These are phyloP conservation scores for Ischnus inquisitorius DNA, from an alignment of 2,888 invertebrate species.

Conservation along the genomic window DNA sequence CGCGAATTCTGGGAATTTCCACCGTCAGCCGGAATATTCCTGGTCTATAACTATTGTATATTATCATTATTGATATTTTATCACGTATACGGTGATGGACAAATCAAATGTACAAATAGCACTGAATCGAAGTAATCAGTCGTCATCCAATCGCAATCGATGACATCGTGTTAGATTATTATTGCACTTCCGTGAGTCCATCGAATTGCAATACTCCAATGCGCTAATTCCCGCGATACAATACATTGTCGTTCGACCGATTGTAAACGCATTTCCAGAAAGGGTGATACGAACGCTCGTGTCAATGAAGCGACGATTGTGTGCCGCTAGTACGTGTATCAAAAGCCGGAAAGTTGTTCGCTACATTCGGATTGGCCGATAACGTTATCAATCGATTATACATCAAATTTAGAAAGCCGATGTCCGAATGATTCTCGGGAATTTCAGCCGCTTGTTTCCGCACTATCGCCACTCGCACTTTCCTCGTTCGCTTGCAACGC, in stretches of 20 bases:
- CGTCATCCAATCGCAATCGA: too few species aligned
- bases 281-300: not conserved
- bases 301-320: not conserved
- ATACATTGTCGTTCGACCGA: not conserved
- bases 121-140: too few species aligned
- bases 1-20: too few species aligned
- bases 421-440: not conserved
- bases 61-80: too few species aligned
- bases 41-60: too few species aligned
- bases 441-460: not conserved
- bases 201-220: too few species aligned
- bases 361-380: conserved; percentile 14
- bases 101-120: too few species aligned
- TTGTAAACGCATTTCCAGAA: not conserved
- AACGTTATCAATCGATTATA: conserved; percentile 14
- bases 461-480: not conserved
- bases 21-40: too few species aligned
- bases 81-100: too few species aligned
- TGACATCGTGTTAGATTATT: too few species aligned
- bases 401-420: not conserved
- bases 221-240: not conserved
- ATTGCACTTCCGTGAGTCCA: too few species aligned
- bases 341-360: not conserved
- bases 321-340: not conserved
- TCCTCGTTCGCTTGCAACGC: not conserved